Evolutionary conservation across 1,140 invertebrate genomes (phyloP).

Genomic region (Odontomachus brunneus): DNA sequence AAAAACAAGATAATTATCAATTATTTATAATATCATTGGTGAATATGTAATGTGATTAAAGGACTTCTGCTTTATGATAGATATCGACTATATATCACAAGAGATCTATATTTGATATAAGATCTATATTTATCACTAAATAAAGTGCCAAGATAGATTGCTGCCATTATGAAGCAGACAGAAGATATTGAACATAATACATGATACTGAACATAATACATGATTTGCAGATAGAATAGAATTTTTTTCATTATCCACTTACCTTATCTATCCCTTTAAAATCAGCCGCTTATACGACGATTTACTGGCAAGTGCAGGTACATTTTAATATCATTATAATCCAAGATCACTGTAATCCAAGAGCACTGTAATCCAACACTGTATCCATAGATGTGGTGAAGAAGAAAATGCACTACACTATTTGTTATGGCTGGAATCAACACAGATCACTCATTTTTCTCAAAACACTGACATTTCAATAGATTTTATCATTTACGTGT

Average conservation of each 20-base stretch:
- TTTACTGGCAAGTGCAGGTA: not conserved
- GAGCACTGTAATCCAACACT: constrained; percentile 76
- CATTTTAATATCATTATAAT: not conserved
- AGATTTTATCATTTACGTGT: too few relatives aligned
- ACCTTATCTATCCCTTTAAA: not conserved
- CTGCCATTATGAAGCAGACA: not conserved
- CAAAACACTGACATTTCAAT: too few relatives aligned
- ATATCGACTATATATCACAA: not conserved
- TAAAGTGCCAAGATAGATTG: not conserved
- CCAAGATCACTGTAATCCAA: constrained; percentile 58
- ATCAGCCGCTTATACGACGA: constrained; percentile 10
- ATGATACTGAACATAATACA: not conserved
- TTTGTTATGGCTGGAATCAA: too few relatives aligned
- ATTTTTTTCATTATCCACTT: not conserved
- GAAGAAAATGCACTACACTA: not conserved
- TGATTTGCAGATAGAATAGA: not conserved
- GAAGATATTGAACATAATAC: not conserved
- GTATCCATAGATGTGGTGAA: constrained; percentile 54
- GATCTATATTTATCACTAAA: too few relatives aligned
- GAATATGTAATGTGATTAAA: too few relatives aligned
- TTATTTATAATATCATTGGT: too few relatives aligned
- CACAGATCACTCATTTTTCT: too few relatives aligned
- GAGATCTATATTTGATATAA: not conserved
- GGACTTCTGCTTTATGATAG: too few relatives aligned
- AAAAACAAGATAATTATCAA: too few relatives aligned